Evolutionary conservation across 2,797 vertebrate genomes (phyloP), one percentile per base, ranked within the genome.

Genomic region (Selene dorsalis): DNA sequence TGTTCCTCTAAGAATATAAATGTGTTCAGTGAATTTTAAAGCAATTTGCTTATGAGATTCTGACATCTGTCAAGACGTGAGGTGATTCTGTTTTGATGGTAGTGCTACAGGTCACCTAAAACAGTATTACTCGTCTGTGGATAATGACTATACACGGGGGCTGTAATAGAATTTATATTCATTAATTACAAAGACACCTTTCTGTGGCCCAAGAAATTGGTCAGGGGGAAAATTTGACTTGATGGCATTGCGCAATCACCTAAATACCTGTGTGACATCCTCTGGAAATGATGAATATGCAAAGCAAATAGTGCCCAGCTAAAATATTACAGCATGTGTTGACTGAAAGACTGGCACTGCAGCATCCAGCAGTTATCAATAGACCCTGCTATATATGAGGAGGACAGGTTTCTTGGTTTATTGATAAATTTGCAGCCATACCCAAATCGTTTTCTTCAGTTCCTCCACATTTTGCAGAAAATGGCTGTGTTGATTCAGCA

Each of bases 61-160:
- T 69, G 63, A 57, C 69, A 32, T 45, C 45, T 48, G 62, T 81
- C 73, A 76, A 47, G 53, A 68, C 72, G 47, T 72, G 48, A 68
- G 52, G 63, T 32, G 45, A 68, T 69, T 75, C 63, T 57, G 22
- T 63, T 52, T 72, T 72, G 57, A 76, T 43, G 53, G n/a, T n/a
- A 10, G n/a, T 11, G 13, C 28, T 41, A 57, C 68, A 79, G 67
- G 69, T 80, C 69, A 84, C 77, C 73, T 64, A 43, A 63, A 66
- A 48, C 24, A 59, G 26, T 17, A 60, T 22, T 43, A 60, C 59
- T 61, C 18, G 0, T 69, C 59, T 17, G 39, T 72, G 47, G 24
- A 60, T 80, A 64, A 84, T 60, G 45, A 73, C 48, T 71, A 8
- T 28, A 20, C 41, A 45, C 11, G 39, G 48, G 28, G 45, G 57